These are phyloP conservation scores for Lasioglossum calceatum DNA, from an alignment of 2,888 invertebrate species.

Conservation along the genomic window DNA sequence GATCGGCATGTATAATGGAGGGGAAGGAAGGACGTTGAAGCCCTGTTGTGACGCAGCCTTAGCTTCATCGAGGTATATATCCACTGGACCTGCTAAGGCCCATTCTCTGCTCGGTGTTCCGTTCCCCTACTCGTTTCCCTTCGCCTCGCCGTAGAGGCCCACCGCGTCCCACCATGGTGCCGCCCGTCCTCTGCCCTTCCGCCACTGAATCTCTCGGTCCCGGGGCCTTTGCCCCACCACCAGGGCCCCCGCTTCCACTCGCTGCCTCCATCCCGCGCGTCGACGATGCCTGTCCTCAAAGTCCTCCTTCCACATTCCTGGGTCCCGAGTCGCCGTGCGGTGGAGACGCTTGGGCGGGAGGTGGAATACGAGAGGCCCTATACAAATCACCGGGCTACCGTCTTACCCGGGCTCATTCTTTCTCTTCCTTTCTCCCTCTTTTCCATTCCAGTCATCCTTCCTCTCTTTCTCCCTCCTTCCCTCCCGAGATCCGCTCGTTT, in stretches of 20 bases:
- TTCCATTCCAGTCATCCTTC: constrained; percentile 56
- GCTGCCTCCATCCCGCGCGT: constrained; percentile 55
- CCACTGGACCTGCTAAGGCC: constrained; percentile 84
- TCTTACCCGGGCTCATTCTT: constrained; percentile 81
- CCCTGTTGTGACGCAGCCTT: constrained; percentile 78
- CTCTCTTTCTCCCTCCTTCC: neutral
- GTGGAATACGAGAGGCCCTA: constrained; percentile 82
- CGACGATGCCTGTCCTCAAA: constrained; percentile 71
- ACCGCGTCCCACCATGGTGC: constrained; percentile 30
- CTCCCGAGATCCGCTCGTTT: constrained; percentile 24
- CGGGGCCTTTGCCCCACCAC: constrained; percentile 33
- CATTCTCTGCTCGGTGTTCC: constrained; percentile 74
- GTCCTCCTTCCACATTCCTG: constrained; percentile 77
- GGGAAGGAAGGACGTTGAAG: constrained; percentile 78
- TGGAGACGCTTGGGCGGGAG: constrained; percentile 74
- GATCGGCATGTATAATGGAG: constrained; percentile 52
- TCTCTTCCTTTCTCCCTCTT: constrained; percentile 66
- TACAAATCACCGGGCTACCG: constrained; percentile 84
- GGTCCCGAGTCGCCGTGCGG: constrained; percentile 72
- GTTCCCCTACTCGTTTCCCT: constrained; percentile 64
- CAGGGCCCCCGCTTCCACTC: constrained; percentile 7
- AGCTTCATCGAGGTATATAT: constrained; percentile 82
- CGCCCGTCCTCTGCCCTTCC: constrained; percentile 58
- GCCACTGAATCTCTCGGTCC: constrained; percentile 67
- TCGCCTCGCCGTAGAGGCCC: constrained; percentile 32